These are phyloP conservation scores for Procavia capensis DNA, from an alignment of 2,113 vertebrate species.

Conservation along the genomic window DNA sequence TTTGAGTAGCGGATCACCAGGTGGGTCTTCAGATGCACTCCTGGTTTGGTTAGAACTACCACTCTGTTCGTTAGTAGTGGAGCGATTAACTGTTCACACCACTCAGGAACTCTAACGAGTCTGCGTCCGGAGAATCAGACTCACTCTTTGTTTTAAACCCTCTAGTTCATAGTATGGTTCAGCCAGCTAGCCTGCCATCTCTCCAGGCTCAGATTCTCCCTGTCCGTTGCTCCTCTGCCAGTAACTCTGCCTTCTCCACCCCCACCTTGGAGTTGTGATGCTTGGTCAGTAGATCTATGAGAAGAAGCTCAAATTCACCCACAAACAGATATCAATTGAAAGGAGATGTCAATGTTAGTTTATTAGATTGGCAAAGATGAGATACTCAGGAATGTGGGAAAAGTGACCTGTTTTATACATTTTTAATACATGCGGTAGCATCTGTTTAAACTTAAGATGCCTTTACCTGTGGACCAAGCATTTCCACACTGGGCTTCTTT, in stretches of 20 bases:
- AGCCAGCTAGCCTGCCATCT: neutral
- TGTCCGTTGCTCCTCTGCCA: neutral
- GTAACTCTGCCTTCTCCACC: neutral
- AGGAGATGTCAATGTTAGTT: neutral
- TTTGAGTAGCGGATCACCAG: neutral
- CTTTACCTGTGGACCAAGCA: neutral
- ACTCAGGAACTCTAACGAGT: neutral
- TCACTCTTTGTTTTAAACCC: neutral
- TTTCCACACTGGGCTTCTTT: neutral
- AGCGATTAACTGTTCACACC: neutral
- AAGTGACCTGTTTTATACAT: neutral
- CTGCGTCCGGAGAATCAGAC: neutral
- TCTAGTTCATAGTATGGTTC: neutral
- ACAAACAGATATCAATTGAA: neutral
- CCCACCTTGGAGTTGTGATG: neutral
- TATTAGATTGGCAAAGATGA: slow-evolving; percentile 12
- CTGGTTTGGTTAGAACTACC: neutral
- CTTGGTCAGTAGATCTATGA: neutral
- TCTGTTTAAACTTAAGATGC: slow-evolving; percentile 17
- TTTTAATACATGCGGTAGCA: neutral
- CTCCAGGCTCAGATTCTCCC: neutral
- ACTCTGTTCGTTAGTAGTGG: neutral
- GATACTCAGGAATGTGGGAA: neutral
- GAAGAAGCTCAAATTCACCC: neutral
- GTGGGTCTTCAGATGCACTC: neutral